Evolutionary conservation across 2,113 vertebrate species (phyloP), one percentile per base, ranked within the genome.

Genomic region (Hoplias malabaricus): DNA sequence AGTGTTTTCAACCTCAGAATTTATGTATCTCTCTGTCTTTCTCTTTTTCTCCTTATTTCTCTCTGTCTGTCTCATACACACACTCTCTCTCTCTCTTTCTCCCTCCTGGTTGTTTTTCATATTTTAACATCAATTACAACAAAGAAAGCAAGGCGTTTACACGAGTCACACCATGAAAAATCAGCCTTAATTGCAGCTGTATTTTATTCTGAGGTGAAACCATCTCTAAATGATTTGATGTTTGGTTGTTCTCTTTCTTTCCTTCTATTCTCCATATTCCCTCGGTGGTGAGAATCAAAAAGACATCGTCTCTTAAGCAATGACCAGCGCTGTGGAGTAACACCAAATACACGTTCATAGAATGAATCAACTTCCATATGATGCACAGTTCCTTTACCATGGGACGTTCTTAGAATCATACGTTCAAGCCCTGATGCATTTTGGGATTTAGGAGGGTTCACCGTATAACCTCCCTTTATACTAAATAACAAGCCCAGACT

Each of bases 1-100:
- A 33, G 48, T 59, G 53, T 46, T 50, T 70, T 69, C 86, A 89
- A 88, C 88, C 88, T 91, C 87, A 87, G 89, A 86, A 40, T 75
- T 87, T 83, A 89, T 62, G 23, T 40, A 46, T 42, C 67, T 34
- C 27, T 63, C 50, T 72, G 38, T 66, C 19, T 59, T 5, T 43
- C 79, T 85, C 75, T 80, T 78, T 48, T 42, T 43, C 25, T 57
- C 83, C 78, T 79, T 79, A 74, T 87, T 84, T 77, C 36, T 72
- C 46, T 19, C n/a, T 72, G 54, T 86, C 70, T 83, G 77, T 46
- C 48, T 86, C n/a, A n/a, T n/a, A n/a, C n/a, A n/a, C n/a, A n/a
- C n/a, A n/a, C n/a, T 80, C 81, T 80, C 78, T 88, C 84, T 77
- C 23, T 79, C 34, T 6, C 16, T 66, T 69, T 19, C 80, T 87